phyloP scores from a whole-genome alignment of 2,113 vertebrate species.

The Bagarius yarrelli region DNA sequence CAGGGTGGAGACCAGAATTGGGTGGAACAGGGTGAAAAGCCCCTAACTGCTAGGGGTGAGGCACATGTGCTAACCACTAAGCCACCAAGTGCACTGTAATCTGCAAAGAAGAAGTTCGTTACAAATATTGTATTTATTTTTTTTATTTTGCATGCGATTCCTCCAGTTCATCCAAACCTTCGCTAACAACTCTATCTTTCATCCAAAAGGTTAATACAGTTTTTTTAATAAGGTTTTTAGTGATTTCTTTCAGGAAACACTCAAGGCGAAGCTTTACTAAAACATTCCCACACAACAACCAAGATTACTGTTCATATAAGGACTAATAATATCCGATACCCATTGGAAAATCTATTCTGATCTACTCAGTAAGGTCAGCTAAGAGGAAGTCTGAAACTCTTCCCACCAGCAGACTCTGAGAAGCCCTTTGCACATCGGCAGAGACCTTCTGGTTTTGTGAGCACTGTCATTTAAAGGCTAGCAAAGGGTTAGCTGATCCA shows the following conservation, averaged over 20 bases:
- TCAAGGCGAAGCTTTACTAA: constrained; percentile 16
- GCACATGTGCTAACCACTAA: no score
- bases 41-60: no score
- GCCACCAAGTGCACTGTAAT: no score
- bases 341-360: constrained; percentile 60
- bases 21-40: no score
- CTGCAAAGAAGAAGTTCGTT: no score
- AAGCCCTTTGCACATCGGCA: constrained; percentile 40
- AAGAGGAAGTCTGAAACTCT: constrained; percentile 61
- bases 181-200: neutral
- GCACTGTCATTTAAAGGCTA: constrained; percentile 57
- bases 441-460: constrained; percentile 47
- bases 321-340: constrained; percentile 64
- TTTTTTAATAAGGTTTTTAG: neutral
- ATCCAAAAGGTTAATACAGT: neutral
- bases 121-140: no score
- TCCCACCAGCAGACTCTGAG: constrained; percentile 66
- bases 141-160: neutral
- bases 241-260: constrained; percentile 8
- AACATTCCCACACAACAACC: constrained; percentile 66
- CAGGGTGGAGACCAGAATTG: no score
- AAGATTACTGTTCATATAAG: constrained; percentile 50
- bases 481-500: constrained; percentile 28
- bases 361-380: constrained; percentile 54
- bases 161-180: neutral